Evolutionary conservation across 2,888 invertebrate genomes (phyloP).

Genomic region (Scaptomyza tumidula): DNA sequence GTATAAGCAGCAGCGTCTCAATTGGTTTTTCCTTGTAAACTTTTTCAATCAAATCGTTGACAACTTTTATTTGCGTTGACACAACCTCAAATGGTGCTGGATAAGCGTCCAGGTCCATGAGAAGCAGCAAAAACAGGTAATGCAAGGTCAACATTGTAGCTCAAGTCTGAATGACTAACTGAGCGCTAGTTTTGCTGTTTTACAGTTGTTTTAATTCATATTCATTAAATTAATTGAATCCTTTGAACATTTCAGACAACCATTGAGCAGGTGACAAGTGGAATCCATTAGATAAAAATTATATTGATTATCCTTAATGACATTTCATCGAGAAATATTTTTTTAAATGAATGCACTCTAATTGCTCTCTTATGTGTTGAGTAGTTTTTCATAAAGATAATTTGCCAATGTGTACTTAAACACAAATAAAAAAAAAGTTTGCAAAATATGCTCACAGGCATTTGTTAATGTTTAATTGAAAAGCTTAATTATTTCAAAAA

Average conservation of each 20-base stretch:
- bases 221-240: not conserved
- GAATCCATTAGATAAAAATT: not conserved
- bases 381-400: not conserved
- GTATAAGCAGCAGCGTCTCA: not conserved
- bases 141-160: not conserved
- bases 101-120: not conserved
- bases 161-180: not conserved
- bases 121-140: not conserved
- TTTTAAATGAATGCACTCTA: not conserved
- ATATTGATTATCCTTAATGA: not conserved
- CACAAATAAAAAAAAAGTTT: not conserved
- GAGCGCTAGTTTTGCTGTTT: not conserved
- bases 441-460: not conserved
- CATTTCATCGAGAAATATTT: not conserved
- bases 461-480: slow-evolving; percentile 2
- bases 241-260: not conserved
- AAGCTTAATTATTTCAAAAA: slow-evolving; percentile 10
- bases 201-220: not conserved
- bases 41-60: slow-evolving; percentile 10
- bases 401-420: not conserved
- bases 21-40: slow-evolving; percentile 11
- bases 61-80: not conserved
- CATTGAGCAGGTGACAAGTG: not conserved
- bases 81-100: not conserved
- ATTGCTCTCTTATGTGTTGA: not conserved